These are phyloP conservation scores for Marisa cornuarietis DNA, from an alignment of 1,140 invertebrate species.

Conservation along the genomic window DNA sequence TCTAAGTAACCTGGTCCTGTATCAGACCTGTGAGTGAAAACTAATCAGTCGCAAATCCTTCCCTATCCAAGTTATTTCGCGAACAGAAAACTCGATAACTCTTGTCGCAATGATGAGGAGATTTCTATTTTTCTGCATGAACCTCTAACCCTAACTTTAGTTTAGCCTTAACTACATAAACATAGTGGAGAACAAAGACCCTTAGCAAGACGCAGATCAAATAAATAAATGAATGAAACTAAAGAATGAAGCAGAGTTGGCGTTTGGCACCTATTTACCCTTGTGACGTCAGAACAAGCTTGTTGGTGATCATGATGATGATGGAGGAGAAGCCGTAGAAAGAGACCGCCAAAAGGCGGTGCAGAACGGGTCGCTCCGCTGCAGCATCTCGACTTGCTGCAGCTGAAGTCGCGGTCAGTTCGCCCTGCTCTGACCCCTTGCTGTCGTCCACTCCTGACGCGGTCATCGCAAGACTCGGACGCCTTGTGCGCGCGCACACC, in stretches of 20 bases:
- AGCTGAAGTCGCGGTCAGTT: neutral
- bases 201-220: too few species aligned
- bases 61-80: too few species aligned
- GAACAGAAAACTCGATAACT: too few species aligned
- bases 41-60: too few species aligned
- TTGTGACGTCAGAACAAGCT: constrained; percentile 89
- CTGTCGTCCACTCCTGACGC: neutral
- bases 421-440: neutral
- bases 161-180: too few species aligned
- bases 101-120: too few species aligned
- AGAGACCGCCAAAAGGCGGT: constrained; percentile 72
- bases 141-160: too few species aligned
- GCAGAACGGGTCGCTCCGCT: constrained; percentile 10
- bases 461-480: neutral
- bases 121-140: too few species aligned
- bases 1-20: too few species aligned
- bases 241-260: constrained; percentile 1
- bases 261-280: constrained; percentile 63
- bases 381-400: neutral
- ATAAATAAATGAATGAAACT: too few species aligned
- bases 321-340: constrained; percentile 92
- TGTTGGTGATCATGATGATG: constrained; percentile 95
- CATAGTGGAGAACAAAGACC: too few species aligned
- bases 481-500: neutral
- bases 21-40: too few species aligned